These are phyloP conservation scores for Gambusia yucatana DNA, from an alignment of 2,797 vertebrate species.

Conservation along the genomic window DNA sequence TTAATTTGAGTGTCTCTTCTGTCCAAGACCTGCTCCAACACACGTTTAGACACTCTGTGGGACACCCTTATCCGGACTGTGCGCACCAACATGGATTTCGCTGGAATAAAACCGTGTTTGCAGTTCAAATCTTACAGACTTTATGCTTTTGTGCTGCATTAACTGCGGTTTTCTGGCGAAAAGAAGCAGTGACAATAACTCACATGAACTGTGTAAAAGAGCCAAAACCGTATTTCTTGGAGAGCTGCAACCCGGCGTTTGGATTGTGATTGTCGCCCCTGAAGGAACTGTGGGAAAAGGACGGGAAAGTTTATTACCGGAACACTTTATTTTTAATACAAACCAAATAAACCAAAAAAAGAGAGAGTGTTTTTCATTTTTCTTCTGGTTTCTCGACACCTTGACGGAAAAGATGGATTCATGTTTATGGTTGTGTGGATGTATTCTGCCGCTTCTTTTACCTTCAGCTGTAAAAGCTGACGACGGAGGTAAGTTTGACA, in stretches of 20 bases:
- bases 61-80: constrained; percentile 12
- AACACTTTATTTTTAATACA: constrained; percentile 14
- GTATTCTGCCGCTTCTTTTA: constrained; percentile 65
- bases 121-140: constrained; percentile 31
- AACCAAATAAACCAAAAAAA: constrained; percentile 7
- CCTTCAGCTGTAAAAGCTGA: constrained; percentile 53
- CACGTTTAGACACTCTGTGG: constrained; percentile 24
- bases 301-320: constrained; percentile 8
- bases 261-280: constrained; percentile 43
- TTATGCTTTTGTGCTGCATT: not conserved
- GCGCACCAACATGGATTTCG: constrained; percentile 60
- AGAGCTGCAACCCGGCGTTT: constrained; percentile 30
- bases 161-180: not conserved
- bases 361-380: constrained; percentile 23
- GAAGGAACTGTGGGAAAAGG: constrained; percentile 25
- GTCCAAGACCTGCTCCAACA: constrained; percentile 14
- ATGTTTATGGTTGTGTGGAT: constrained; percentile 71
- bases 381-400: not conserved
- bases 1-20: not conserved
- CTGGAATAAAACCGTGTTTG: constrained; percentile 33
- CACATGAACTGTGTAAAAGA: not conserved
- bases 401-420: constrained; percentile 68
- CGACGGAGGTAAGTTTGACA: constrained; percentile 73
- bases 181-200: constrained; percentile 3
- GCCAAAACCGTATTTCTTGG: constrained; percentile 30